These are phyloP conservation scores for Puma concolor DNA, from an alignment of 2,113 vertebrate species.

Conservation along the genomic window DNA sequence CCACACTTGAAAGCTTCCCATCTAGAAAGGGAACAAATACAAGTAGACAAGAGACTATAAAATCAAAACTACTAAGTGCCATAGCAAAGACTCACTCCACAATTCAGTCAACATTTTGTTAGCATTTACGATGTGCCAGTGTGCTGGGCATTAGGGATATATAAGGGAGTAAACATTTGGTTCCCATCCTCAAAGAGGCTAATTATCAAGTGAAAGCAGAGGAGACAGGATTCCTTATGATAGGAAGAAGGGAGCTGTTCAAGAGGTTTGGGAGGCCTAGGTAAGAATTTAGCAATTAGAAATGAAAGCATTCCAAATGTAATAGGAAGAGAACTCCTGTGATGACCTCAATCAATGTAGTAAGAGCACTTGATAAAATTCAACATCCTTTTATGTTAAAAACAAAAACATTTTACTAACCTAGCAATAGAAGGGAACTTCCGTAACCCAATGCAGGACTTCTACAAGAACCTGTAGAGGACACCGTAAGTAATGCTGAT, in stretches of 20 bases:
- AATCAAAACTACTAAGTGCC: not conserved
- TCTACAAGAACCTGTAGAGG: not conserved
- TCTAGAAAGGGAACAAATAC: not conserved
- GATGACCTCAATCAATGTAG: not conserved
- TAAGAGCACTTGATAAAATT: not conserved
- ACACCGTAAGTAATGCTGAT: not conserved
- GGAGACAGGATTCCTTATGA: not conserved
- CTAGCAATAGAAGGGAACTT: not conserved
- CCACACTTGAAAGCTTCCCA: not conserved
- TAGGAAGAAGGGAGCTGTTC: fast-evolving
- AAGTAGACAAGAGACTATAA: not conserved
- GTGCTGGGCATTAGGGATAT: too few relatives aligned
- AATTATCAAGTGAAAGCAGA: not conserved
- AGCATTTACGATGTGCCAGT: not conserved
- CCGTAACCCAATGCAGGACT: not conserved
- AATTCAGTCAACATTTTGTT: not conserved
- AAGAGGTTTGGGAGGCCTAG: not conserved
- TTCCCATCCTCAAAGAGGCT: not conserved
- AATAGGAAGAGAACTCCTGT: not conserved
- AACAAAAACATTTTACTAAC: not conserved
- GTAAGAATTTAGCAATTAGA: not conserved
- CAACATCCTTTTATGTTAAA: not conserved
- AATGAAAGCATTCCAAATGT: not conserved
- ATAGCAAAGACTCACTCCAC: not conserved
- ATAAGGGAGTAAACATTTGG: not conserved